These are phyloP conservation scores for Micoletzkya japonica DNA, from an alignment of 2,888 invertebrate genomes.

Conservation along the genomic window DNA sequence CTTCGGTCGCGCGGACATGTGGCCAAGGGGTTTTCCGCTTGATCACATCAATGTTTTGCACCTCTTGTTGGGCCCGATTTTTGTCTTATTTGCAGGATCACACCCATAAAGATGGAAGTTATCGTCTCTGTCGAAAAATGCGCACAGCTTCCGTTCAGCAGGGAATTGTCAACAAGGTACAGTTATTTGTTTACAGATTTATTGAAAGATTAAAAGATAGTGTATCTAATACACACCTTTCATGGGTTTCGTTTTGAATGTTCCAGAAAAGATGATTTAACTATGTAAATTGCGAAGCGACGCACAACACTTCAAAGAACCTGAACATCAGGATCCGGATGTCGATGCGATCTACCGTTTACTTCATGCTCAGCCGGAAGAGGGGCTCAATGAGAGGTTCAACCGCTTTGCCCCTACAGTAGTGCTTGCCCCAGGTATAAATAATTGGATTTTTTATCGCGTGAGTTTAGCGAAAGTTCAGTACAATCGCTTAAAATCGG, in stretches of 20 bases:
- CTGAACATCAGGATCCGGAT: conserved; percentile 30
- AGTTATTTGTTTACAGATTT: not conserved
- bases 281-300: too few species aligned
- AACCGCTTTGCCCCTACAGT: conserved; percentile 39
- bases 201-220: not conserved
- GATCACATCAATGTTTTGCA: conserved; percentile 29
- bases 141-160: conserved; percentile 39
- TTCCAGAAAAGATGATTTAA: too few species aligned
- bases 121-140: conserved; percentile 33
- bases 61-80: not conserved
- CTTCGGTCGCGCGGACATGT: conserved; percentile 38
- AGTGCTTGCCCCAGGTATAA: conserved; percentile 31
- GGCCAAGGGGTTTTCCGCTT: conserved; percentile 45
- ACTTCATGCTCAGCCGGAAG: conserved; percentile 33
- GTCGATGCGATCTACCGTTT: conserved; percentile 34
- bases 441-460: not conserved
- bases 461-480: too few species aligned
- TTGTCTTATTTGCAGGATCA: conserved; percentile 14
- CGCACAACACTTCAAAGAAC: too few species aligned
- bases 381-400: conserved; percentile 36
- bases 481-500: too few species aligned
- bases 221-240: not conserved
- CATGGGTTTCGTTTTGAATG: too few species aligned
- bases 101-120: conserved; percentile 9
- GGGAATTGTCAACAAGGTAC: conserved; percentile 38